Conservation (phyloP, 2,113 vertebrate genomes). For the Galemys pyrenaicus region DNA sequence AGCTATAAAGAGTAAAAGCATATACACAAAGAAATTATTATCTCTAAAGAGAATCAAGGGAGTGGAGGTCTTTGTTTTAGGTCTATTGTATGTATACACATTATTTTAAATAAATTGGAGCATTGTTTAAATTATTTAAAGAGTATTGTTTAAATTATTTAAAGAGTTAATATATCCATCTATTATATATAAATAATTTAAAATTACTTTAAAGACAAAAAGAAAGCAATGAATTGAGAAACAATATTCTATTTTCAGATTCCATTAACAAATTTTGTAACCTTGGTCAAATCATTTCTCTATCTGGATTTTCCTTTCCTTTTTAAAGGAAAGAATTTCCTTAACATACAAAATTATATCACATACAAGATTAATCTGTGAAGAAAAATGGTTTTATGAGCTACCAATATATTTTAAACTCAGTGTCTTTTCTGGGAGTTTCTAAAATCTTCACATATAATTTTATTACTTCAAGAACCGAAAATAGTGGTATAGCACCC, state of each 20-base stretch:
- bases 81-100: neutral
- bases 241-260: neutral
- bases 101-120: neutral
- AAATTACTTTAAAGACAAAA: constrained; percentile 5
- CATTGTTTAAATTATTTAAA: neutral
- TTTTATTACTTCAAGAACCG: neutral
- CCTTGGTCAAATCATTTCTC: neutral
- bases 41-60: neutral
- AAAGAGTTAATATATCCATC: neutral
- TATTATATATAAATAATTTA: neutral
- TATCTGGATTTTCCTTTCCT: neutral
- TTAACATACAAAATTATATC: neutral
- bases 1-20: neutral
- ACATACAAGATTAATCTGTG: neutral
- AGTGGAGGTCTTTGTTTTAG: neutral
- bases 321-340: neutral
- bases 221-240: neutral
- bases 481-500: neutral
- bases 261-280: neutral
- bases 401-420: neutral
- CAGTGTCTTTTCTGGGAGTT: neutral
- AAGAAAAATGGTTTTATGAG: neutral
- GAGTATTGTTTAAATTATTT: neutral
- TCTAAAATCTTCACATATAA: neutral
- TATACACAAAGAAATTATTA: neutral